These are phyloP conservation scores for Stramonita haemastoma DNA, from an alignment of 2,888 invertebrate genomes.

Conservation along the genomic window DNA sequence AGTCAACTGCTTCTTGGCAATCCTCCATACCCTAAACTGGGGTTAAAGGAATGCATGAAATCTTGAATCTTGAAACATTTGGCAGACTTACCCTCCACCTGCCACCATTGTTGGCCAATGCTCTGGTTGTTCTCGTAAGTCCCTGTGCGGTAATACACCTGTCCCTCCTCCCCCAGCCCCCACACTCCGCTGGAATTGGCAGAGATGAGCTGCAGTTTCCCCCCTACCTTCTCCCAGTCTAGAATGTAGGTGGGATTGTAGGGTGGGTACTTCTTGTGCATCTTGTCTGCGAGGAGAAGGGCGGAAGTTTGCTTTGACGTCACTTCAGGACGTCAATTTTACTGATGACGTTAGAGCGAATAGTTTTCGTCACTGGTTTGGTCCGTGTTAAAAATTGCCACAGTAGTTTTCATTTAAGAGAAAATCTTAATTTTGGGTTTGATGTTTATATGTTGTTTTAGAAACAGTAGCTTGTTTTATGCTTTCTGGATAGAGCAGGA, in stretches of 20 bases:
- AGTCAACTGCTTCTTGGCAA: too few relatives aligned
- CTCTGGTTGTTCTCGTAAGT: conserved; percentile 25
- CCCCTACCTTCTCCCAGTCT: conserved; percentile 1
- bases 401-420: too few relatives aligned
- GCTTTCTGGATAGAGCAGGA: too few relatives aligned
- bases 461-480: too few relatives aligned
- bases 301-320: not conserved
- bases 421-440: too few relatives aligned
- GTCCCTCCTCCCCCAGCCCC: not conserved
- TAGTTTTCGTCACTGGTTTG: too few relatives aligned
- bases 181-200: not conserved
- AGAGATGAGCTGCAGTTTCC: not conserved
- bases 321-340: not conserved
- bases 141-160: conserved; percentile 4
- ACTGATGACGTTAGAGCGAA: too few relatives aligned
- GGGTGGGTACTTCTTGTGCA: conserved; percentile 17
- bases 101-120: not conserved
- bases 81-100: not conserved
- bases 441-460: too few relatives aligned
- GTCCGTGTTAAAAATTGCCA: too few relatives aligned
- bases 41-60: too few relatives aligned
- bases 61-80: too few relatives aligned
- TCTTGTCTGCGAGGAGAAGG: not conserved
- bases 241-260: conserved; percentile 8
- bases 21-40: too few relatives aligned